Percentiles rank a stretch among this genome's conserved stretches.
phyloP scores from a whole-genome alignment of 2,888 invertebrate genomes.

The Nymphalis c-album region DNA sequence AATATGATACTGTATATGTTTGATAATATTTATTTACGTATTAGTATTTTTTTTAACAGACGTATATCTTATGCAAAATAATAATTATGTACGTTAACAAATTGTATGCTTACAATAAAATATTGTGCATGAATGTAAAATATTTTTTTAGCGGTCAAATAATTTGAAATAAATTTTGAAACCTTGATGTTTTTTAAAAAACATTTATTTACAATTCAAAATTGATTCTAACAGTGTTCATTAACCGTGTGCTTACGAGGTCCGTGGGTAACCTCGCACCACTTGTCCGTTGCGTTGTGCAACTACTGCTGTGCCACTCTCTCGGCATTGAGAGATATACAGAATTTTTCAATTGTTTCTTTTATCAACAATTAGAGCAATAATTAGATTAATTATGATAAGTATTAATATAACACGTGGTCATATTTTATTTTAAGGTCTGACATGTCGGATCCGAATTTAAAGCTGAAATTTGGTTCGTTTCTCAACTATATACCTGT shows the following conservation, averaged over 20 bases:
- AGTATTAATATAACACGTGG: neutral
- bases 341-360: constrained; percentile 27
- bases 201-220: constrained; percentile 20
- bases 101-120: no score
- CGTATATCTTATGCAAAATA: no score
- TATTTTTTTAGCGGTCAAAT: neutral
- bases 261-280: constrained; percentile 75
- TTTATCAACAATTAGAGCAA: constrained; percentile 28
- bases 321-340: constrained; percentile 73
- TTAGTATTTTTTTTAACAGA: no score
- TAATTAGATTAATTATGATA: constrained; percentile 5
- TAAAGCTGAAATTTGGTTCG: constrained; percentile 65
- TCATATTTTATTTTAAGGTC: constrained; percentile 42
- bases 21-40: no score
- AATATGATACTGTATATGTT: no score
- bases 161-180: neutral
- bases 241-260: constrained; percentile 51
- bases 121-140: no score
- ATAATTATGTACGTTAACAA: no score
- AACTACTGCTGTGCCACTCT: constrained; percentile 58
- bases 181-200: constrained; percentile 10
- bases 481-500: constrained; percentile 32
- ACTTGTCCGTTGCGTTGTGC: constrained; percentile 53
- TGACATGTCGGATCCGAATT: constrained; percentile 60
- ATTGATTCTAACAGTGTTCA: constrained; percentile 28